phyloP scores from a whole-genome alignment of 2,113 vertebrate genomes.

The Cavia porcellus region DNA sequence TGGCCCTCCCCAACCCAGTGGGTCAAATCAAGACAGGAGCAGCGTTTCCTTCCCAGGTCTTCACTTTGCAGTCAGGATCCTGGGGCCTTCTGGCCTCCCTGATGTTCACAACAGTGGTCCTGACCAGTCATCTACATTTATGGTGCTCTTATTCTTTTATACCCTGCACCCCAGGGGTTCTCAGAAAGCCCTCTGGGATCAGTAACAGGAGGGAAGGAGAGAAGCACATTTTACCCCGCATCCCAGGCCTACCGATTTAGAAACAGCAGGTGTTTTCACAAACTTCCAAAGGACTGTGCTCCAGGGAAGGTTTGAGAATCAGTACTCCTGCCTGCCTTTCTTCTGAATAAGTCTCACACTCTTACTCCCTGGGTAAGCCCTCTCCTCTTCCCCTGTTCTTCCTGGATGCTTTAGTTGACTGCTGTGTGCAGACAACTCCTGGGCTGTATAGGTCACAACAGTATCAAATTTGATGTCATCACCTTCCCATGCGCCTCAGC shows the following conservation, averaged over 20 bases:
- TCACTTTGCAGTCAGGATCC: neutral
- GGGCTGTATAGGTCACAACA: no score
- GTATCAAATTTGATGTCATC: neutral
- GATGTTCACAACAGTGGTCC: neutral
- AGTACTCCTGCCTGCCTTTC: neutral
- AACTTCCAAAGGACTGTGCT: neutral
- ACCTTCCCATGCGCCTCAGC: neutral
- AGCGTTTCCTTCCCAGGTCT: neutral
- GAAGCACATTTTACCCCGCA: neutral
- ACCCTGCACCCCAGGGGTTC: neutral
- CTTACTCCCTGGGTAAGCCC: neutral
- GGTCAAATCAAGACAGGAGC: neutral
- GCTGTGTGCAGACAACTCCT: neutral
- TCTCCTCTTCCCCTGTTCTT: neutral
- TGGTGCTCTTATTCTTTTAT: neutral
- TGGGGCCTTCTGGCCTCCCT: no score
- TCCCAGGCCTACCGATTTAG: neutral
- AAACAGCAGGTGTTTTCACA: neutral
- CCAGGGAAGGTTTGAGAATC: neutral
- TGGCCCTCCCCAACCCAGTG: neutral
- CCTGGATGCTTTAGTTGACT: neutral
- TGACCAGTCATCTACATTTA: neutral
- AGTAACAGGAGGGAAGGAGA: neutral
- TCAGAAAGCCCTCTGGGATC: neutral
- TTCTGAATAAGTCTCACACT: neutral